A percentile compares a stretch with the other conserved stretches of the same genome.
Conservation (phyloP, 2,888 invertebrate species). For the Hoplodrina blanda region DNA sequence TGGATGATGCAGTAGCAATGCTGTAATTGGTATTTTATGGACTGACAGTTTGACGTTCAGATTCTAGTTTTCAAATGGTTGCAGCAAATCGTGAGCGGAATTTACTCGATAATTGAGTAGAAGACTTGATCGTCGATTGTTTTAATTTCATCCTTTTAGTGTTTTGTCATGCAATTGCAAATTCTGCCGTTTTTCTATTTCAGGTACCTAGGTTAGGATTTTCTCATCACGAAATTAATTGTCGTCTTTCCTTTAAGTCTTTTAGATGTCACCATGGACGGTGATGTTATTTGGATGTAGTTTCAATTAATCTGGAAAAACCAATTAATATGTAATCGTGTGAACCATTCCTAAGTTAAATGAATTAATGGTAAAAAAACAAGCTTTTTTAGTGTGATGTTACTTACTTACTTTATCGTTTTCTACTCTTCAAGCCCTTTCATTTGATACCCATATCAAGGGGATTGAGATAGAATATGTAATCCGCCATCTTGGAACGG, state of each 20-base stretch:
- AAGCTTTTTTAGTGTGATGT: no score
- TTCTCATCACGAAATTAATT: not conserved
- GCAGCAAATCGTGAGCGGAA: slow-evolving; percentile 6
- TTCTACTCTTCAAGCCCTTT: no score
- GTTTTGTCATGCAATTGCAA: not conserved
- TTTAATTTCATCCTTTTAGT: not conserved
- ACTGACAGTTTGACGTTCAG: slow-evolving; percentile 33
- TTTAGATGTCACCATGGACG: no score
- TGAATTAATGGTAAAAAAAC: no score
- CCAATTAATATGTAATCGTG: not conserved
- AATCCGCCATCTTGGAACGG: no score
- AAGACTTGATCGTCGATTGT: not conserved
- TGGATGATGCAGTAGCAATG: slow-evolving; percentile 67
- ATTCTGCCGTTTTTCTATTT: not conserved
- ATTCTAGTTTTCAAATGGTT: slow-evolving; percentile 32
- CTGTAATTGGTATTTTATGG: slow-evolving; percentile 51
- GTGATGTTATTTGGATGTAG: no score
- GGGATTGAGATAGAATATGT: no score
- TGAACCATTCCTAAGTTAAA: not conserved
- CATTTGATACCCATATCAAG: no score
- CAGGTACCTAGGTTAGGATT: not conserved
- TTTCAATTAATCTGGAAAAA: not conserved
- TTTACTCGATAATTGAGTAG: slow-evolving; percentile 9
- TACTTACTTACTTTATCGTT: no score
- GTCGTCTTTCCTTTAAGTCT: no score